Percentiles rank a stretch among this genome's conserved stretches.
Conservation (phyloP, 2,797 vertebrate species). For the Xenopus petersii region DNA sequence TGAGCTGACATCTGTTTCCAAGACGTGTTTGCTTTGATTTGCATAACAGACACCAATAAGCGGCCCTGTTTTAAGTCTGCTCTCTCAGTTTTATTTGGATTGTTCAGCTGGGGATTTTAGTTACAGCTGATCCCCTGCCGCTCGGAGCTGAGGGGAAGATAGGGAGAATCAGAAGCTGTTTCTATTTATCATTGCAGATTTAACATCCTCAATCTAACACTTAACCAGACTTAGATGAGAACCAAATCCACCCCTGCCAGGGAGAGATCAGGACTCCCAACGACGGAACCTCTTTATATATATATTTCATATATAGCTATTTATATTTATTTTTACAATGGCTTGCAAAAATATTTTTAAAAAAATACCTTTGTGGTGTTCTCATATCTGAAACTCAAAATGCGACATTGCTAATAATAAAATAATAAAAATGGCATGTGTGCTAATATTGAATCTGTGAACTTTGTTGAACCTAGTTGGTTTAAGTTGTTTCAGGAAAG, state of each 20-base stretch:
- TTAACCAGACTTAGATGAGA: conserved; percentile 61
- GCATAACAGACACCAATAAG: conserved; percentile 79
- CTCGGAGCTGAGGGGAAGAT: conserved; percentile 68
- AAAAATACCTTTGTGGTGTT: no score
- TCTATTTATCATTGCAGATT: conserved; percentile 72
- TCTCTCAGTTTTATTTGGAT: conserved; percentile 76
- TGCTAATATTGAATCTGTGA: no score
- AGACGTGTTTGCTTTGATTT: conserved; percentile 77
- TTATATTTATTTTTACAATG: no score
- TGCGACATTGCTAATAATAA: no score
- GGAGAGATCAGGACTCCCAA: no score
- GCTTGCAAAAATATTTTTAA: no score
- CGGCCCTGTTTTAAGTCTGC: conserved; percentile 79
- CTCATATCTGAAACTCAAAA: no score
- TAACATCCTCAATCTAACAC: conserved; percentile 67
- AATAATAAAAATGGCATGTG: no score
- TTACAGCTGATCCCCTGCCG: conserved; percentile 77
- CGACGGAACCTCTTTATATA: no score
- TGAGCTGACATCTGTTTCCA: conserved; percentile 76
- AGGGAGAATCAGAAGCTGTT: conserved; percentile 61
- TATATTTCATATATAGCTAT: no score
- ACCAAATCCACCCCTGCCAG: conserved; percentile 65
- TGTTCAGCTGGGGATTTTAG: conserved; percentile 80
- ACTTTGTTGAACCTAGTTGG: no score
- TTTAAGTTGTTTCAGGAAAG: no score